Evolutionary conservation across 1,140 invertebrate genomes (phyloP).

Genomic region (Anastrepha obliqua): DNA sequence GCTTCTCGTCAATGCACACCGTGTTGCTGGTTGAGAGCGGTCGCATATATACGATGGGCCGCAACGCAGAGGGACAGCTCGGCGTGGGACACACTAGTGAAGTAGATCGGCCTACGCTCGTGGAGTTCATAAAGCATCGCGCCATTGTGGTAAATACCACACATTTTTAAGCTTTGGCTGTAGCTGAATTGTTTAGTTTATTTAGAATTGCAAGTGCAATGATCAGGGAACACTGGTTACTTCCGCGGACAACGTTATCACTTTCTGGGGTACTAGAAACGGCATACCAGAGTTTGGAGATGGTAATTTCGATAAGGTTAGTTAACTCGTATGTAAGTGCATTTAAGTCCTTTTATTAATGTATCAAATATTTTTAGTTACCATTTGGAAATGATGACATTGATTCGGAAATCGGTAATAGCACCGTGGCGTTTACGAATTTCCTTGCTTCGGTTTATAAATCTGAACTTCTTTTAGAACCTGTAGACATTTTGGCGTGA

Average conservation of each 20-base stretch:
- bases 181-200: neutral
- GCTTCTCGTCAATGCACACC: conserved; percentile 78
- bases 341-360: neutral
- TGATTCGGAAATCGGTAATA: conserved; percentile 69
- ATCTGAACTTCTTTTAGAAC: conserved; percentile 75
- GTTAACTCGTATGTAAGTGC: neutral
- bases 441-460: conserved; percentile 74
- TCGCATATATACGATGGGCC: conserved; percentile 81
- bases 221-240: conserved; percentile 81
- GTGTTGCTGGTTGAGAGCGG: conserved; percentile 81
- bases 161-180: conserved; percentile 17
- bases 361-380: neutral
- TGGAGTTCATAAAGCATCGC: conserved; percentile 77
- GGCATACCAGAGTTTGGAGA: conserved; percentile 70
- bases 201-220: conserved; percentile 76
- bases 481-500: conserved; percentile 77
- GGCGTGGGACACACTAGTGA: conserved; percentile 71
- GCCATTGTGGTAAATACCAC: conserved; percentile 76
- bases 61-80: conserved; percentile 78
- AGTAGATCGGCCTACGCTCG: conserved; percentile 75
- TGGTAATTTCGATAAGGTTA: neutral
- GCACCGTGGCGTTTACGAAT: conserved; percentile 72
- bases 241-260: conserved; percentile 81
- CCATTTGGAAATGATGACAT: conserved; percentile 30
- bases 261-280: conserved; percentile 82